Conservation (phyloP, 2,888 invertebrate genomes). For the Peribatodes rhomboidaria region DNA sequence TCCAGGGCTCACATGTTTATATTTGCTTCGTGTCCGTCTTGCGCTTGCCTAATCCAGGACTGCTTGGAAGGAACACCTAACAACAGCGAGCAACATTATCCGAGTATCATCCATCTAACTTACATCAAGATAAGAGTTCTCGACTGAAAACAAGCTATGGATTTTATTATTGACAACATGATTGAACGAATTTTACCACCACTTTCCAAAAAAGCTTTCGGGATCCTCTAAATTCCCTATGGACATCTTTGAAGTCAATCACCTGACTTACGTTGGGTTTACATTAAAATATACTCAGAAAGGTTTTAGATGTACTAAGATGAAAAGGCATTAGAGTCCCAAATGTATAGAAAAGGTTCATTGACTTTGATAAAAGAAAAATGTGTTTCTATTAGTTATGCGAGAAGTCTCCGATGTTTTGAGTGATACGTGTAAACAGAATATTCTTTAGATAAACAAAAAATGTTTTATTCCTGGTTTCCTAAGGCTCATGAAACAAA, state of each 20-base stretch:
- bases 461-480: no score
- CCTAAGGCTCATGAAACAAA: no score
- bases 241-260: conserved; percentile 13
- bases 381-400: conserved; percentile 7
- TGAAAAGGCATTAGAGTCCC: conserved; percentile 26
- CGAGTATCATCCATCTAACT: no score
- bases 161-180: conserved; percentile 19
- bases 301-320: conserved; percentile 21
- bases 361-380: conserved; percentile 8
- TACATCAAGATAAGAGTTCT: not conserved
- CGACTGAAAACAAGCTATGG: not conserved
- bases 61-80: no score
- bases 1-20: no score
- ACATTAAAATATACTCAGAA: conserved; percentile 23
- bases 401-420: not conserved
- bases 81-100: not conserved
- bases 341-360: conserved; percentile 22
- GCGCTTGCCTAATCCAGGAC: no score
- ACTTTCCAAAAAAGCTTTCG: conserved; percentile 11
- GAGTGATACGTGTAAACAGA: no score
- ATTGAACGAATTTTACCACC: conserved; percentile 15
- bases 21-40: no score
- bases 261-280: not conserved
- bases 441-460: no score
- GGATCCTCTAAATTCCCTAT: conserved; percentile 11